phyloP scores from a whole-genome alignment of 2,113 vertebrate genomes.

The Hystrix brachyura region DNA sequence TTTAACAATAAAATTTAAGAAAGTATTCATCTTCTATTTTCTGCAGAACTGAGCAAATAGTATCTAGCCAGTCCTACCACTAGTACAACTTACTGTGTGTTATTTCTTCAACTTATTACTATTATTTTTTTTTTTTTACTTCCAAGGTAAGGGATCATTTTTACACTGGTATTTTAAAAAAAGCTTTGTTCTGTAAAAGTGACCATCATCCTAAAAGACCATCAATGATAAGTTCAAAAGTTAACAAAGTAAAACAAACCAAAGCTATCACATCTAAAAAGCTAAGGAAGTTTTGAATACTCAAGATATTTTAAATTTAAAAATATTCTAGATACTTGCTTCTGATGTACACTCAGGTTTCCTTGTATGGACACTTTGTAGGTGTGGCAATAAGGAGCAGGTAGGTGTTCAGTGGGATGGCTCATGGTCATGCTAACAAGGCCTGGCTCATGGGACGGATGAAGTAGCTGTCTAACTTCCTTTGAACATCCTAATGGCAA shows the following conservation, averaged over 20 bases:
- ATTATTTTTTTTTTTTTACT: background rate
- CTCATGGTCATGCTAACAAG: background rate
- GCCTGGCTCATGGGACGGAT: background rate
- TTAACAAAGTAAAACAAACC: conserved; percentile 7
- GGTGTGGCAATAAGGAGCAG: background rate
- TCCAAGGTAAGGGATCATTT: background rate
- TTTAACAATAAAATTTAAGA: background rate
- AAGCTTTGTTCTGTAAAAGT: conserved; percentile 49
- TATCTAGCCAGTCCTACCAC: background rate
- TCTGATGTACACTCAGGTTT: background rate
- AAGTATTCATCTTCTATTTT: background rate
- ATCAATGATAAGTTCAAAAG: background rate
- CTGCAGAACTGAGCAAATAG: background rate
- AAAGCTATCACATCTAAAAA: conserved; percentile 3
- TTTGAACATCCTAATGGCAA: background rate
- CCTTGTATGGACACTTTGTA: background rate
- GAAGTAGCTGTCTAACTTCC: background rate
- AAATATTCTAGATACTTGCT: background rate
- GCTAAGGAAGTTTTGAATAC: background rate
- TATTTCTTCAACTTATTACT: background rate
- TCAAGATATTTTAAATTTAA: background rate
- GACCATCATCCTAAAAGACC: background rate
- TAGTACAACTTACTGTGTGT: background rate
- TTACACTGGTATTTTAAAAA: background rate
- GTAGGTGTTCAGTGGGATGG: background rate